Percentiles rank a stretch among this genome's conserved stretches.
Conservation (phyloP, 2,797 vertebrate species). For the Cuniculus paca region DNA sequence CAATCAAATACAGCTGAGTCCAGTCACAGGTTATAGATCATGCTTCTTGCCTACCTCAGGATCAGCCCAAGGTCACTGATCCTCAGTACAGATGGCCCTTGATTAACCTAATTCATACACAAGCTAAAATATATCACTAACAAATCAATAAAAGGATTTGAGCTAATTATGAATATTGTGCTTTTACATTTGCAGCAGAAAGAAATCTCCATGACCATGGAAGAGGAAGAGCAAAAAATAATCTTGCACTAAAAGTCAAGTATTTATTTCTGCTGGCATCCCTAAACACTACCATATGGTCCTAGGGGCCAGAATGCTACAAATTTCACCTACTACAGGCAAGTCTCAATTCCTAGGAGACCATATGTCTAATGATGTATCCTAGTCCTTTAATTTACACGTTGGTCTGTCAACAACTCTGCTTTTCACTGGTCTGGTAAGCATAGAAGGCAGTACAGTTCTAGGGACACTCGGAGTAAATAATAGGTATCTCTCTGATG, state of each 20-base stretch:
- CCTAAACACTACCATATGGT: slow-evolving; percentile 79
- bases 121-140: slow-evolving; percentile 28
- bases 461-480: slow-evolving; percentile 9
- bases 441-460: slow-evolving; percentile 7
- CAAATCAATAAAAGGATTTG: slow-evolving; percentile 1
- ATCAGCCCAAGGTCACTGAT: neutral
- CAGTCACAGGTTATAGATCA: neutral
- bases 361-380: slow-evolving; percentile 75
- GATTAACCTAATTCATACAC: neutral
- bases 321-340: slow-evolving; percentile 75
- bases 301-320: slow-evolving; percentile 72
- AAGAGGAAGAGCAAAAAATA: slow-evolving; percentile 24
- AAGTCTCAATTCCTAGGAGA: slow-evolving; percentile 70
- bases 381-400: slow-evolving; percentile 65
- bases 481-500: neutral
- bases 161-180: slow-evolving; percentile 36
- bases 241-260: slow-evolving; percentile 54
- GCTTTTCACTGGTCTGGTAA: slow-evolving; percentile 60
- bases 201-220: neutral
- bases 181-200: slow-evolving; percentile 60
- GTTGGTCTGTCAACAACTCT: slow-evolving; percentile 70
- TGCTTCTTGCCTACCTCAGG: neutral
- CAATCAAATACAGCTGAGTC: neutral
- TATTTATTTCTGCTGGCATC: slow-evolving; percentile 76
- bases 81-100: neutral